Evolutionary conservation across 1,140 invertebrate genomes (phyloP).

Genomic region (Bombus impatiens): DNA sequence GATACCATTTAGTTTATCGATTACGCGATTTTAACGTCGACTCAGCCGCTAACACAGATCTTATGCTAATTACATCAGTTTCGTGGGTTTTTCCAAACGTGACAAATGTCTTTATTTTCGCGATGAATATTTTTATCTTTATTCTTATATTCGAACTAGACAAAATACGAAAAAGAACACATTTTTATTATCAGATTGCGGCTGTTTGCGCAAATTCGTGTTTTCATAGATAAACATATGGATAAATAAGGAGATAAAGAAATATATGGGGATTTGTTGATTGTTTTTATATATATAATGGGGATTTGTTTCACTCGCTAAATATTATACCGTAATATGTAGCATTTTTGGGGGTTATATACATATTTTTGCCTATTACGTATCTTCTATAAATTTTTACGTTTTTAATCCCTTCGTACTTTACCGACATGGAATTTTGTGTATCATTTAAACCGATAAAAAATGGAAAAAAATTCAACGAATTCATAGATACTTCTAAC

Average conservation of each 20-base stretch:
- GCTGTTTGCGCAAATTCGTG: neutral
- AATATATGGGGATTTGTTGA: neutral
- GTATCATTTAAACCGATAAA: neutral
- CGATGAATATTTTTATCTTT: too few relatives aligned
- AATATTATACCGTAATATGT: neutral
- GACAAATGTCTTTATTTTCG: neutral
- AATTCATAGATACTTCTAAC: neutral
- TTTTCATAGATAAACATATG: neutral
- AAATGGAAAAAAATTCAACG: neutral
- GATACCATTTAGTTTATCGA: conserved; percentile 8
- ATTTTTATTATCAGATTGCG: neutral
- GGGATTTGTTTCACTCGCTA: neutral
- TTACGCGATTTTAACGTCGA: neutral
- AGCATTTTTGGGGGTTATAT: too few relatives aligned
- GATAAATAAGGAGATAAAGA: neutral
- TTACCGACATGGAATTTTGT: neutral
- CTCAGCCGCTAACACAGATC: neutral
- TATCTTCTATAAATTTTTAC: neutral
- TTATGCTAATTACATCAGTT: neutral
- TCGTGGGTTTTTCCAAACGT: neutral
- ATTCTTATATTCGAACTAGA: too few relatives aligned
- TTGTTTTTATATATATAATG: too few relatives aligned
- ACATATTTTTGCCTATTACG: too few relatives aligned
- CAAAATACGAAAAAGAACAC: too few relatives aligned
- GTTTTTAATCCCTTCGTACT: neutral